These are phyloP conservation scores for Oedothorax gibbosus DNA, from an alignment of 1,140 invertebrate genomes.

Conservation along the genomic window DNA sequence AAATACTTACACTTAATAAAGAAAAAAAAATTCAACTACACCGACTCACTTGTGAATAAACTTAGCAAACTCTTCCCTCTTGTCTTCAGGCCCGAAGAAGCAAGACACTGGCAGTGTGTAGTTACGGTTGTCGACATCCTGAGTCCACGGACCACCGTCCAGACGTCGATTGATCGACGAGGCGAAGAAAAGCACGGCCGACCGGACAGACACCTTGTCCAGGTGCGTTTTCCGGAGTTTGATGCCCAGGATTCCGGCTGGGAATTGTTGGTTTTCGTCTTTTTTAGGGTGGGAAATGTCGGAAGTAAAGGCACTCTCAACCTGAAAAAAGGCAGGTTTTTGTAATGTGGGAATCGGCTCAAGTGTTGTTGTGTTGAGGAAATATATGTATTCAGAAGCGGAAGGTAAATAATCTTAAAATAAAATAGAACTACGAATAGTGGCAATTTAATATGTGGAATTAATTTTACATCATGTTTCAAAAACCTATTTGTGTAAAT, in stretches of 20 bases:
- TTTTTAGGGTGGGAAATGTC: neutral
- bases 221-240: constrained; percentile 6
- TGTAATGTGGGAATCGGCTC: too few species aligned
- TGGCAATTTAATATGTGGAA: too few species aligned
- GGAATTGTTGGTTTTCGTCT: constrained; percentile 3
- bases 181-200: constrained; percentile 28
- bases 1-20: too few species aligned
- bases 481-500: too few species aligned
- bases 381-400: too few species aligned
- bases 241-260: constrained; percentile 34
- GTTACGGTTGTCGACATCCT: constrained; percentile 23
- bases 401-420: too few species aligned
- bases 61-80: constrained; percentile 39
- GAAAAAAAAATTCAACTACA: neutral
- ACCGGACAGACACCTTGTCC: constrained; percentile 14
- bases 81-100: constrained; percentile 40
- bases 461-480: too few species aligned
- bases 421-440: too few species aligned
- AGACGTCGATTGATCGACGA: neutral
- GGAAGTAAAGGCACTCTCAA: constrained; percentile 50
- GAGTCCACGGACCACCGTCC: constrained; percentile 20
- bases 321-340: neutral
- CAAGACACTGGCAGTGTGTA: constrained; percentile 38
- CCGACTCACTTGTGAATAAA: constrained; percentile 21
- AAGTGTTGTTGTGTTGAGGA: too few species aligned